These are phyloP conservation scores for Scaptomyza tumidula DNA, from an alignment of 2,888 invertebrate genomes.

Conservation along the genomic window DNA sequence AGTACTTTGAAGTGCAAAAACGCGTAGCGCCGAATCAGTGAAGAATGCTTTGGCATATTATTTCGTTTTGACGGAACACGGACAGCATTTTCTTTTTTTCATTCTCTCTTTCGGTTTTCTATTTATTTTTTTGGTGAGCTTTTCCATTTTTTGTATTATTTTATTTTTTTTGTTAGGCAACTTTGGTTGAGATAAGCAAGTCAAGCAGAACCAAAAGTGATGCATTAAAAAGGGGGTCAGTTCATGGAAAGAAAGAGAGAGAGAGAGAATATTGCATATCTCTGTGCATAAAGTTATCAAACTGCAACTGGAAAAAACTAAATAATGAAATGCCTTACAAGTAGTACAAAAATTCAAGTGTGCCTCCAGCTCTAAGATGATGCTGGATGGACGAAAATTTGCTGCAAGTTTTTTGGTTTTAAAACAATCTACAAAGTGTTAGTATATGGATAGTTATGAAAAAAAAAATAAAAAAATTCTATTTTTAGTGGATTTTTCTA, in stretches of 20 bases:
- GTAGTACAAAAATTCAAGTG: neutral
- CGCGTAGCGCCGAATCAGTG: slow-evolving; percentile 78
- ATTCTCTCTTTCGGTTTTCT: slow-evolving; percentile 3
- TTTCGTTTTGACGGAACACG: slow-evolving; percentile 62
- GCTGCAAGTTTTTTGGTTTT: neutral
- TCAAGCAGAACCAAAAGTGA: slow-evolving; percentile 64
- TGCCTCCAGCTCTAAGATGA: neutral
- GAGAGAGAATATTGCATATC: slow-evolving; percentile 35
- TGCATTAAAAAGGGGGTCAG: slow-evolving; percentile 18
- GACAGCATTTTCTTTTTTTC: slow-evolving; percentile 24
- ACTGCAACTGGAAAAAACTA: slow-evolving; percentile 32
- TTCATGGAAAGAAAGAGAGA: neutral
- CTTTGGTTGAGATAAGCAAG: slow-evolving; percentile 78
- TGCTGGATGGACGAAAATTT: slow-evolving; percentile 3
- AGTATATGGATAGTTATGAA: no score
- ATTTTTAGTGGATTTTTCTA: no score
- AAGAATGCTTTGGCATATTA: slow-evolving; percentile 78
- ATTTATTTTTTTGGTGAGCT: neutral
- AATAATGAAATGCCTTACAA: slow-evolving; percentile 28
- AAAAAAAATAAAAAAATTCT: no score
- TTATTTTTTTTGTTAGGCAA: slow-evolving; percentile 38
- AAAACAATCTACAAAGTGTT: neutral
- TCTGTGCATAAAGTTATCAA: slow-evolving; percentile 57
- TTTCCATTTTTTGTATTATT: neutral
- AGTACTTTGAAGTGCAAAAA: slow-evolving; percentile 80